These are phyloP conservation scores for Hippoglossus stenolepis DNA, from an alignment of 2,113 vertebrate genomes.

Conservation along the genomic window DNA sequence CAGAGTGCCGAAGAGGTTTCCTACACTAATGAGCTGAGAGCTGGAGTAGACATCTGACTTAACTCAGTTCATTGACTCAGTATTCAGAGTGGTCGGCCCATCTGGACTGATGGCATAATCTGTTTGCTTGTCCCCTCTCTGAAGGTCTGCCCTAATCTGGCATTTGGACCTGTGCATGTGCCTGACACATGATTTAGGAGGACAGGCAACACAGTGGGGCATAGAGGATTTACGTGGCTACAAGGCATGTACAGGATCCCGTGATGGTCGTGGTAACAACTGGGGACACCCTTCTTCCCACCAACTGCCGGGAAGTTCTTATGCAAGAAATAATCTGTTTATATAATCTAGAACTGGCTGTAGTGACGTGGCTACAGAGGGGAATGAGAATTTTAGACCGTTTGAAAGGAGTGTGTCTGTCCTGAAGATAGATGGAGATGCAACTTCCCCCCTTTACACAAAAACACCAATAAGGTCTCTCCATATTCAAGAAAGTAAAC, in stretches of 20 bases:
- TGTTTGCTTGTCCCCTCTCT: slow-evolving; percentile 44
- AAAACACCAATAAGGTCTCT: no score
- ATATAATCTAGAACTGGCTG: slow-evolving; percentile 49
- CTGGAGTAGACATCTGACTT: no score
- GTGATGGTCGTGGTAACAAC: slow-evolving; percentile 14
- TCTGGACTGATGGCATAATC: slow-evolving; percentile 72
- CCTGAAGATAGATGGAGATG: not conserved
- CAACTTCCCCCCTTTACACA: not conserved
- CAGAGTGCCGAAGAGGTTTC: slow-evolving; percentile 10
- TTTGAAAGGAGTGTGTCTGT: slow-evolving; percentile 3
- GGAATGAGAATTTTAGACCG: slow-evolving; percentile 11
- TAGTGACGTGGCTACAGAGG: slow-evolving; percentile 7
- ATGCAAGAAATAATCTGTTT: slow-evolving; percentile 70
- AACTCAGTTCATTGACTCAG: slow-evolving; percentile 38
- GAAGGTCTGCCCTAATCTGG: slow-evolving; percentile 57
- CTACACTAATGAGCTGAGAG: not conserved
- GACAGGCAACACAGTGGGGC: slow-evolving; percentile 20
- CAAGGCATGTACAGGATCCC: slow-evolving; percentile 21
- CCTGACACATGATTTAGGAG: slow-evolving; percentile 38
- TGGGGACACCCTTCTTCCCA: slow-evolving; percentile 21
- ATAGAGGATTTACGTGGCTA: slow-evolving; percentile 37
- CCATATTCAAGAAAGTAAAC: no score
- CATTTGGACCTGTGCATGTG: slow-evolving; percentile 49
- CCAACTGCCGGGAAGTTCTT: slow-evolving; percentile 31
- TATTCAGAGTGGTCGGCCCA: slow-evolving; percentile 52